phyloP scores from a whole-genome alignment of 2,113 vertebrate genomes.

The Poecile atricapillus region DNA sequence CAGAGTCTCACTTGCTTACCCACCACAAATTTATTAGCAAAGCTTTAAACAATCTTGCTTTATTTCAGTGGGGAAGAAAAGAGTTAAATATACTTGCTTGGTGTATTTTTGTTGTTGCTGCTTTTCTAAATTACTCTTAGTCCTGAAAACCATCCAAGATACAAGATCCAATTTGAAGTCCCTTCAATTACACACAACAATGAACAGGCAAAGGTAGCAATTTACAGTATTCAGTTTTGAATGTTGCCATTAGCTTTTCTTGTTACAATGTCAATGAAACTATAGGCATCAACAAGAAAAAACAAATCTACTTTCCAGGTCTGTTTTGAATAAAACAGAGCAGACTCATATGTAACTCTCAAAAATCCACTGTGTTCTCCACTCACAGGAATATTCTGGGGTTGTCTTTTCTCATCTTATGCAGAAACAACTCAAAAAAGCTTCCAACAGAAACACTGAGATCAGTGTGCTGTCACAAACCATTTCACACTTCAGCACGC shows the following conservation, averaged over 20 bases:
- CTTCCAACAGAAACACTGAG: background rate
- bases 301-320: background rate
- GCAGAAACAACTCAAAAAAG: background rate
- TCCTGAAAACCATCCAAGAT: constrained; percentile 10
- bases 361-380: background rate
- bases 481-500: background rate
- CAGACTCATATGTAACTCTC: background rate
- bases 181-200: constrained; percentile 55
- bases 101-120: background rate
- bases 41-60: background rate
- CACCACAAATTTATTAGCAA: background rate
- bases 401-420: background rate
- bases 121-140: constrained; percentile 6
- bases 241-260: constrained; percentile 27
- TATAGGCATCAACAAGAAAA: background rate
- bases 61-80: background rate
- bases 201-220: constrained; percentile 38
- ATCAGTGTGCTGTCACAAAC: background rate
- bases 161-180: constrained; percentile 25
- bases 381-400: background rate
- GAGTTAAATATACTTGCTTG: background rate
- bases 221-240: constrained; percentile 20
- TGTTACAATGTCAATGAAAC: constrained; percentile 31
- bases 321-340: background rate
- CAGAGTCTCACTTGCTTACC: background rate